These are phyloP conservation scores for Bombus terrestris DNA, from an alignment of 1,140 invertebrate species.

Conservation along the genomic window DNA sequence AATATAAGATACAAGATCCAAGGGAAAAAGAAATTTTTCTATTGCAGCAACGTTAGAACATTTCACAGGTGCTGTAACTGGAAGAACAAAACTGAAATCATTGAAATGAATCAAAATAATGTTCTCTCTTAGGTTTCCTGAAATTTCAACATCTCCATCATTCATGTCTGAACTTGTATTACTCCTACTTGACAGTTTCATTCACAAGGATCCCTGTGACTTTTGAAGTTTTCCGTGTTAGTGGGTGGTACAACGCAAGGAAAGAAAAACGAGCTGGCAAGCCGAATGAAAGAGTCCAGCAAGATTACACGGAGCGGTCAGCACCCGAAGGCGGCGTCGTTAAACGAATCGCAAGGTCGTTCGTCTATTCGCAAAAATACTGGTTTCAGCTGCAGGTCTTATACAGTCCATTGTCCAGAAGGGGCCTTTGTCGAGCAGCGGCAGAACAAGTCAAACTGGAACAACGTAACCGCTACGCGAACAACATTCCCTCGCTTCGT, in stretches of 20 bases:
- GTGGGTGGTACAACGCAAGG: background rate
- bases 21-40: background rate
- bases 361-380: slow-evolving; percentile 11
- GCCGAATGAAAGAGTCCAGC: background rate
- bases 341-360: slow-evolving; percentile 21
- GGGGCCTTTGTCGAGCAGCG: background rate
- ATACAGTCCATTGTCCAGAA: background rate
- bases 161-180: background rate
- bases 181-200: background rate
- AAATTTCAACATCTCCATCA: background rate
- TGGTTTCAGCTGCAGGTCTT: slow-evolving; percentile 1
- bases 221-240: background rate
- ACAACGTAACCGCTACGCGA: background rate
- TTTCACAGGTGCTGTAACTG: background rate
- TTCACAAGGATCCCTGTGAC: background rate
- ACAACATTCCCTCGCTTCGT: background rate
- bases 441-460: background rate
- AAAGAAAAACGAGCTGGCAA: background rate
- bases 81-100: background rate
- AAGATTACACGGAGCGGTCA: background rate
- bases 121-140: background rate
- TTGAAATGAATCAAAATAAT: background rate
- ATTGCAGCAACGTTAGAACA: background rate
- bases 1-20: background rate
- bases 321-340: background rate